Base-by-base conservation (phyloP, 2,888 invertebrate genomes). In the Arctia plantaginis region DNA sequence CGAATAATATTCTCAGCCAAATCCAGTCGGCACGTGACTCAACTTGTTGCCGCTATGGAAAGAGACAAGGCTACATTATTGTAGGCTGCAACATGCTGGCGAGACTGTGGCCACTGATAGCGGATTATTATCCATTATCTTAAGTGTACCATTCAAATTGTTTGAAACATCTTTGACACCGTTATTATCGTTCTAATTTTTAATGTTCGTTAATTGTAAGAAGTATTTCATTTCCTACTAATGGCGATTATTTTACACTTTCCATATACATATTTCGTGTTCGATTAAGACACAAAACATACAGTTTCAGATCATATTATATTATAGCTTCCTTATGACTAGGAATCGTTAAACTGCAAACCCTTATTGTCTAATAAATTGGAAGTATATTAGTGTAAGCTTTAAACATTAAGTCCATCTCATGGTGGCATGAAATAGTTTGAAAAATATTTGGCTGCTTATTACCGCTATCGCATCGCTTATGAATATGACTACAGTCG, bases 1-100 rank as follows among this genome's bases (percentile, higher is more conserved):
- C 86, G 83, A 92, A 92, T 93, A 91, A 93, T 92, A 93, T 94
- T 92, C 91, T 87, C 89, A 88, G 87, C 90, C 88, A 90, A 93
- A 93, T 92, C 93, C 90, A 84, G 80, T 89, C 87, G 88, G 94
- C 95, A 95, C 95, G 95, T 95, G 95, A 94, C 93, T 90, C 93
- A 92, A 95, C 95, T 95, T 95, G 95, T 95, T 95, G 95, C 95
- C 92, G 90, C 84, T 83, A 76, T 76, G 82, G 82, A 84, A 81
- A 86, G 86, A 87, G 87, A 88, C 86, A 84, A 85, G 82, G 85
- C 84, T 88, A 85, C 83, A 69, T 80, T 86, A 84, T 86, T 80
- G 85, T 85, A 85, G 77, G 78, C 80, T 78, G 86, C 80, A 85
- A 82, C 79, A 85, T 76, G 80, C 78, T 82, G 84, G 73, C 73